These are phyloP conservation scores for Acanthis flammea DNA, from an alignment of 2,797 vertebrate species.

Conservation along the genomic window DNA sequence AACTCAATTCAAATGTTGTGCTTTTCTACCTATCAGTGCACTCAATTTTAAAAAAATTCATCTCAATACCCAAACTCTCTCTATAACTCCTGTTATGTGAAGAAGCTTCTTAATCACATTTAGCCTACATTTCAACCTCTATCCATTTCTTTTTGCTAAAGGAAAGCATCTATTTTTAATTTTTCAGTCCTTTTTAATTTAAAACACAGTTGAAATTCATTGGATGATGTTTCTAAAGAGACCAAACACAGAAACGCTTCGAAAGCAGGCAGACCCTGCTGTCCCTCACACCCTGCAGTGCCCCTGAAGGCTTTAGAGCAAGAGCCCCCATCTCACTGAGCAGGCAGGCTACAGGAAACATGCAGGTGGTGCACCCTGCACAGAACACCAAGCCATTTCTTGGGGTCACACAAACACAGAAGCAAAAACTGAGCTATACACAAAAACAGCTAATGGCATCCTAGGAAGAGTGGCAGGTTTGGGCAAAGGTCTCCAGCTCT, in stretches of 20 bases:
- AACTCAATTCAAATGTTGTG: not conserved
- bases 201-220: not conserved
- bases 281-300: not conserved
- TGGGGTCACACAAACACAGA: not conserved
- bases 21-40: not conserved
- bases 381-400: not conserved
- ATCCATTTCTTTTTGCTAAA: not conserved
- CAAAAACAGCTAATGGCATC: not conserved
- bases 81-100: not conserved
- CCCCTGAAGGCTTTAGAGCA: not conserved
- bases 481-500: not conserved
- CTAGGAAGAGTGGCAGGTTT: not conserved
- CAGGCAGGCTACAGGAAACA: not conserved
- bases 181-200: not conserved
- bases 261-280: not conserved
- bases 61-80: not conserved
- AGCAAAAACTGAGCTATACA: not conserved
- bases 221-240: not conserved
- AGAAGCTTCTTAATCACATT: not conserved
- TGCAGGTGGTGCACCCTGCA: not conserved
- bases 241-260: not conserved
- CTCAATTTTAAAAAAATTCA: not conserved
- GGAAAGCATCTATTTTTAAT: not conserved
- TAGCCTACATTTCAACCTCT: not conserved
- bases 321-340: fast-evolving